Base-by-base conservation (phyloP, 2,797 vertebrate species). In the Pseudochromis fuscus region DNA sequence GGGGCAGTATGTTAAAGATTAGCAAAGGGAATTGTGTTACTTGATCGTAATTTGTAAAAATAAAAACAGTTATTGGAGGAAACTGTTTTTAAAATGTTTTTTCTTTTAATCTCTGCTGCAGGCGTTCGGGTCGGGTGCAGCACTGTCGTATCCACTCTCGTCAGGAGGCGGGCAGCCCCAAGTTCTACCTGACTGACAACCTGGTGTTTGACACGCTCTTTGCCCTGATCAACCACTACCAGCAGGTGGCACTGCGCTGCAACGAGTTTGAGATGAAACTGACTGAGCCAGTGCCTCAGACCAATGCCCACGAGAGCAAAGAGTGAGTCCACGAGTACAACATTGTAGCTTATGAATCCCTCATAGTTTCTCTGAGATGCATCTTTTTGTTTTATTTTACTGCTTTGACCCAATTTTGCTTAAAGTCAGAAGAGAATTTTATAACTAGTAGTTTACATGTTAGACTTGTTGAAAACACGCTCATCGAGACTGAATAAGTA, bases 191-290 rank as follows among this genome's bases (percentile, higher is more conserved):
- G 89, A 99, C 98, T 0, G 98, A 99, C 93, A 99, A 99, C 93
- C 94, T 99, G 70, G 97, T 99, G 78, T 99, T 99, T 0, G 97
- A 99, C 88, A 97, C 96, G 0, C 96, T 99, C 63, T 99, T 97
- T 57, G 95, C 96, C 55, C 96, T 99, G 83, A 99, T 99, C 92
- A 98, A 93, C 6, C 98, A 99, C 92, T 99, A 99, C 93, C 98
- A 99, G 92, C 96, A 97, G 89, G 96, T 98, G 89, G 97, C 98
- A 0, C 94, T 99, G 83, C 95, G 98, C 87, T 99, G 98, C 91
- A 99, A 99, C 0, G 97, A 99, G 89, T 99, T 99, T 70, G 98
- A 99, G 93, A 99, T 99, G 98, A 97, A 97, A 78, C 94, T 99
- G 87, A 98, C 97, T 0, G 98, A 99, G 81, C 98, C 98, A 0